Base-by-base conservation (phyloP, 2,888 invertebrate genomes). In the Euplagia quadripunctaria region DNA sequence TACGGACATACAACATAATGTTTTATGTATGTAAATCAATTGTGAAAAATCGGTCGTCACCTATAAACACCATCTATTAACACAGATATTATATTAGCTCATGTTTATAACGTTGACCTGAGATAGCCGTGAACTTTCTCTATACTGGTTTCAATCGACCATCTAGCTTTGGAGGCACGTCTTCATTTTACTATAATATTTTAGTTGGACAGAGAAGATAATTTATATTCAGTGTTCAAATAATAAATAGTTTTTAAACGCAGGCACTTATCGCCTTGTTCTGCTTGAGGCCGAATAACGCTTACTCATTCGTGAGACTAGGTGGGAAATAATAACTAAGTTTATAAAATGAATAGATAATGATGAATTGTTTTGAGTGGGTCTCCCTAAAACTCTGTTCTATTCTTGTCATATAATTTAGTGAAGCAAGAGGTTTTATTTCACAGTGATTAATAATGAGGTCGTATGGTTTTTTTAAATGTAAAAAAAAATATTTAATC, bases 21-120 rank as follows among this genome's bases (percentile, higher is more conserved):
- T 71, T 61, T 71, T 69, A 79, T 81, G 85, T 82, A 85, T 86
- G 84, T 87, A 86, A 87, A 86, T 84, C 20, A 43, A 46, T 78
- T 71, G 75, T 84, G 82, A 82, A 81, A 84, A 80, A 82, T 84
- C 68, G 76, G 70, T 73, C 80, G 77, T 86, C 85, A 82, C 89
- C 88, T 88, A 91, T 91, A 90, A 92, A 91, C 90, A 91, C 87
- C 90, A 89, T 92, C 91, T 90, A 91, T 92, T 92, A 92, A 92
- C 93, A 92, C 89, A 83, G 82, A 91, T 93, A 88, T 80, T 84
- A 85, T 84, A 84, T 80, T 85, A 83, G 82, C 81, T 85, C 80
- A 78, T 77, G 75, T 81, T 84, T 69, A 64, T 65, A 74, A 84
- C 85, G 85, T 84, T 90, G 92, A 92, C 92, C 91, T 83, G 77